Base-by-base conservation (phyloP, 2,888 invertebrate species). In the Troilus luridus region DNA sequence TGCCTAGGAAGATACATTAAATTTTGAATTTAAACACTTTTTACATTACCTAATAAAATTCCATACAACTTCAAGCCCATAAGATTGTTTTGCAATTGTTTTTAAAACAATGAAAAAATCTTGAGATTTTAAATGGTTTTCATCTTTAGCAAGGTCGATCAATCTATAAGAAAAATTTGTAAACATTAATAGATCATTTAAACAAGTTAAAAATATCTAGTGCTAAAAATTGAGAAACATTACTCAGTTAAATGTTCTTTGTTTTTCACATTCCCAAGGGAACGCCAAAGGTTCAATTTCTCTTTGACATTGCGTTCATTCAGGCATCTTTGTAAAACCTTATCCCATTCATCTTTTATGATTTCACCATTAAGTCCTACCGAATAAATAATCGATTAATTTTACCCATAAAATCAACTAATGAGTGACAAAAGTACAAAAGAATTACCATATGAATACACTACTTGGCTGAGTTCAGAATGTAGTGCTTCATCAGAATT, bases 11-110 rank as follows among this genome's bases (percentile, higher is more conserved):
- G 11, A 8, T 56, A 85, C 1, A 54, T 88, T 41, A 11, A 85
- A 85, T 56, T 56, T 0, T 41, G 41, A 41, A 41, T 41, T 41
- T 41, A 56, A 88, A 19, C 24, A 67, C 67, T 67, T 24, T 14
- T n/a, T 58, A 88, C 89, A 88, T 92, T 93, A 95, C 95, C 95
- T 96, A 11, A 98, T 96, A 95, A 97, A 97, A 93, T 97, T 96
- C 98, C 98, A 99, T 0, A 97, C 96, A 0, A 98, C 94, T 1
- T 95, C 94, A 0, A 96, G 95, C 9, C 98, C 98, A 0, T 96
- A 94, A 0, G 97, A 96, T 94, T 98, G 98, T 0, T 93, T 93
- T 0, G 97, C 95, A 91, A 98, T 96, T 91, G 95, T 95, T 0
- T 94, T 94, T 0, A 98, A 93, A 67, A 97, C 96, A 0, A 94